Base-by-base conservation (phyloP, 2,113 vertebrate species). In the Speoplatyrhinus poulsoni region DNA sequence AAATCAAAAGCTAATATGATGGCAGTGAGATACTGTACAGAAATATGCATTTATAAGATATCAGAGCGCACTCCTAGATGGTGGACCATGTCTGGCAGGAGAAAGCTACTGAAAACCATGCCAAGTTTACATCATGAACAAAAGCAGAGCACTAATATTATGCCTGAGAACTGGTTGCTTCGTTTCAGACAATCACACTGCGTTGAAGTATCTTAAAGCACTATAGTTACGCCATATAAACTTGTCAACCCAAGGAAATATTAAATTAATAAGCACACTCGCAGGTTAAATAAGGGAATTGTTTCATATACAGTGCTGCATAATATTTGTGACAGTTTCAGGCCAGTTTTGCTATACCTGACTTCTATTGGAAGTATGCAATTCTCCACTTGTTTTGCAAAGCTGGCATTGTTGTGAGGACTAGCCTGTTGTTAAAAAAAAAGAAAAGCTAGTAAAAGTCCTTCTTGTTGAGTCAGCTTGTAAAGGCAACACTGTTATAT, bases 381-480 rank as follows among this genome's bases (percentile, higher is more conserved):
- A 53, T 70, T 72, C 33, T 46, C 60, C 49, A 69, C 53, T 70
- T 46, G 10, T 56, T 47, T 82, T 61, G 68, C 36, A 68, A n/a
- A 67, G 61, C 48, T 58, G 52, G 77, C 75, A 16, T 67, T 83
- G 77, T 59, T 75, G 32, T 46, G 13, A 36, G 32, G 49, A 67
- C 19, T 75, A 73, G 72, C 82, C 65, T 50, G 62, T 41, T 70
- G 69, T 66, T 49, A 17, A 62, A 73, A 69, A 62, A 77, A 19
- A 70, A 78, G 12, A 26, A 26, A 26, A 26, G 26, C 26, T 26
- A 26, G 26, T 26, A 26, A 26, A 26, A 56, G 12, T 15, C 12
- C 46, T 52, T 55, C 67, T 53, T 79, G 77, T 72, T 17, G 80
- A 82, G 72, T 89, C 83, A 85, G 85, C 83, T 69, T n/a, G 36